These are phyloP conservation scores for Drosophila malerkotliana DNA, from an alignment of 1,140 invertebrate species.

Conservation along the genomic window DNA sequence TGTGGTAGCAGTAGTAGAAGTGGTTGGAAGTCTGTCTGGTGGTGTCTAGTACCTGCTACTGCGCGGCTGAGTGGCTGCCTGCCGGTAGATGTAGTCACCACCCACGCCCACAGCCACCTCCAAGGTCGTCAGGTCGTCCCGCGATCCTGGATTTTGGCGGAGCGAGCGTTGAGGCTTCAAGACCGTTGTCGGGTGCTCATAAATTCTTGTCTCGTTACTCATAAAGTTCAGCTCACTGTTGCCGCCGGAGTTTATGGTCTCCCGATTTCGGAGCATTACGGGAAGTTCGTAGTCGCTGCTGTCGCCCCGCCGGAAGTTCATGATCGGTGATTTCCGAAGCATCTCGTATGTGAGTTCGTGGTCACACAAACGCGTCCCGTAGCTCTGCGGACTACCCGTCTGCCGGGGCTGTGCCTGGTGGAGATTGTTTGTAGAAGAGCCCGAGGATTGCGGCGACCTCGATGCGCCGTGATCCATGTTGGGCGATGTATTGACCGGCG, in stretches of 20 bases:
- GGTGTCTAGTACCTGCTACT: constrained; percentile 74
- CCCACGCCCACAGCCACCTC: constrained; percentile 59
- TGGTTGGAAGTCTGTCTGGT: neutral
- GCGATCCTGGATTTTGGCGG: constrained; percentile 55
- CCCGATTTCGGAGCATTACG: constrained; percentile 63
- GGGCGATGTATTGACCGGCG: constrained; percentile 27
- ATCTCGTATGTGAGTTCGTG: constrained; percentile 83
- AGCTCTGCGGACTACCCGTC: constrained; percentile 73
- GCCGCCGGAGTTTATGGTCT: constrained; percentile 78
- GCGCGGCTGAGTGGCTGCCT: constrained; percentile 45
- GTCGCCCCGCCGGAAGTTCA: constrained; percentile 73
- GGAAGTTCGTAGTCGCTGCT: constrained; percentile 65
- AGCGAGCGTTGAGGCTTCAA: constrained; percentile 61
- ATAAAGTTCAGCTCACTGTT: constrained; percentile 81
- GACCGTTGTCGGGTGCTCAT: constrained; percentile 74
- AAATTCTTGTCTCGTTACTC: constrained; percentile 77
- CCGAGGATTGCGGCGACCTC: constrained; percentile 74
- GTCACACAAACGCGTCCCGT: constrained; percentile 79
- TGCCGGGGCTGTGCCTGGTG: constrained; percentile 50
- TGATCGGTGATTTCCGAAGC: constrained; percentile 71
- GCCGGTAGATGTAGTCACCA: constrained; percentile 61
- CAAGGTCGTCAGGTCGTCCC: constrained; percentile 57
- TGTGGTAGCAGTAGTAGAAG: neutral
- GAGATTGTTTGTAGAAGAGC: constrained; percentile 71
- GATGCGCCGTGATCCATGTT: constrained; percentile 46